A percentile compares a stretch with the other conserved stretches of the same genome.
Conservation (phyloP, 2,113 vertebrate genomes). For the Prionailurus bengalensis region DNA sequence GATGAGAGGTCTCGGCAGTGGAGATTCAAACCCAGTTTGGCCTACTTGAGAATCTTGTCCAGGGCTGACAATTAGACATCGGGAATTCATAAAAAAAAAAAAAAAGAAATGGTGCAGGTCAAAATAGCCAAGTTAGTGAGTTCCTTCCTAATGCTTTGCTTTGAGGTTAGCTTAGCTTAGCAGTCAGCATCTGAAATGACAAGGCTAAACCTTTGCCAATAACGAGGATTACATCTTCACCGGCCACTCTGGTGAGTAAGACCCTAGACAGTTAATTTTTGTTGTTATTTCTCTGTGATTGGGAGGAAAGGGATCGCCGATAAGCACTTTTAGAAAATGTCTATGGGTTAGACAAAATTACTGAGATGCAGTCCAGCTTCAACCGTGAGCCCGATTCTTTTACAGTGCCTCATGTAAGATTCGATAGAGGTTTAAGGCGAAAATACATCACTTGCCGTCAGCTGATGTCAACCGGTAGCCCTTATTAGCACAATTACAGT, state of each 20-base stretch:
- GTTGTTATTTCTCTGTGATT: conserved; percentile 65
- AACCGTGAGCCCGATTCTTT: conserved; percentile 55
- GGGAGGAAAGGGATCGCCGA: conserved; percentile 1
- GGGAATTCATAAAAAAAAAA: conserved; percentile 30
- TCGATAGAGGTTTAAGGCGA: conserved; percentile 72
- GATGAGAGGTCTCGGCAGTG: background rate
- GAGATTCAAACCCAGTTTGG: background rate
- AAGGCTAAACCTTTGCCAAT: conserved; percentile 49
- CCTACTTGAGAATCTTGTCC: background rate
- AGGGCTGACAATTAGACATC: background rate
- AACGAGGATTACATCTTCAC: conserved; percentile 63
- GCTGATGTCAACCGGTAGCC: conserved; percentile 64
- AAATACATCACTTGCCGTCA: conserved; percentile 70
- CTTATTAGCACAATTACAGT: conserved; percentile 68
- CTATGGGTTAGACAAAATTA: conserved; percentile 62
- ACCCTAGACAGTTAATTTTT: conserved; percentile 54
- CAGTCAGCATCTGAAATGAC: conserved; percentile 47
- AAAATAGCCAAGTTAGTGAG: conserved; percentile 37
- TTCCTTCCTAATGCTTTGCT: conserved; percentile 50
- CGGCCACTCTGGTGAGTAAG: conserved; percentile 60
- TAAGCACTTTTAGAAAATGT: conserved; percentile 50
- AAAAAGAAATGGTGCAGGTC: conserved; percentile 60
- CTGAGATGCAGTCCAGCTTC: conserved; percentile 3
- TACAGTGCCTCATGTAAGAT: conserved; percentile 56
- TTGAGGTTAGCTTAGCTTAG: conserved; percentile 59